Conservation (phyloP, 2,113 vertebrate species). For the Trematomus loennbergii region DNA sequence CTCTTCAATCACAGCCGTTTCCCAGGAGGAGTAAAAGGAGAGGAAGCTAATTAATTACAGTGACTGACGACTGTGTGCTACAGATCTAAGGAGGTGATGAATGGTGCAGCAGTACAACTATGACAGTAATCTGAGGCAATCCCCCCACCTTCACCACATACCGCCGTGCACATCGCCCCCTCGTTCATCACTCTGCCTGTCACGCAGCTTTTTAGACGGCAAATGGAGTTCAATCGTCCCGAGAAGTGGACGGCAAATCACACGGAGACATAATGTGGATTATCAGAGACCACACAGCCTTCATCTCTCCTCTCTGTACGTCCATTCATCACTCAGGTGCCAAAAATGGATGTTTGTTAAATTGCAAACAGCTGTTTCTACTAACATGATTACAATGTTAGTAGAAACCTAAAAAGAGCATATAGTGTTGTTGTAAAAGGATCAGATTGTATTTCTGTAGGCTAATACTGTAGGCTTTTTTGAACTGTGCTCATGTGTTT, state of each 20-base stretch:
- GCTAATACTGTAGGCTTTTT: no score
- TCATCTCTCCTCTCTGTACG: constrained; percentile 3
- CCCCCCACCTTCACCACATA: constrained; percentile 41
- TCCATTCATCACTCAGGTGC: constrained; percentile 37
- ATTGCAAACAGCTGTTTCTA: constrained; percentile 18
- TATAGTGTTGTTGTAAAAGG: no score
- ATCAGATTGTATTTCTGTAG: no score
- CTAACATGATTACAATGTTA: no score
- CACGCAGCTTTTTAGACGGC: background rate
- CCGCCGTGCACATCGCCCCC: constrained; percentile 19
- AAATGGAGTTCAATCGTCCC: constrained; percentile 31
- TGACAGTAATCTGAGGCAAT: constrained; percentile 70
- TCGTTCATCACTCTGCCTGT: background rate
- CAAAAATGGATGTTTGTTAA: constrained; percentile 45
- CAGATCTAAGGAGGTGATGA: constrained; percentile 65
- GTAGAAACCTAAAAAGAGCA: no score
- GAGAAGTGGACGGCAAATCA: background rate
- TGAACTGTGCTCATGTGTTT: no score
- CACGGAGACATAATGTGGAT: constrained; percentile 6
- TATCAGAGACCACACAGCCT: constrained; percentile 12
- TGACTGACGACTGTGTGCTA: constrained; percentile 62
- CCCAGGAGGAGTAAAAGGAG: constrained; percentile 36
- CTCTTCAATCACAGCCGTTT: constrained; percentile 32
- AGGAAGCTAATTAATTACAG: constrained; percentile 70
- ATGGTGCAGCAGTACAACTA: constrained; percentile 45